These are phyloP conservation scores for Rallus limicola DNA, from an alignment of 2,113 vertebrate genomes.

Conservation along the genomic window DNA sequence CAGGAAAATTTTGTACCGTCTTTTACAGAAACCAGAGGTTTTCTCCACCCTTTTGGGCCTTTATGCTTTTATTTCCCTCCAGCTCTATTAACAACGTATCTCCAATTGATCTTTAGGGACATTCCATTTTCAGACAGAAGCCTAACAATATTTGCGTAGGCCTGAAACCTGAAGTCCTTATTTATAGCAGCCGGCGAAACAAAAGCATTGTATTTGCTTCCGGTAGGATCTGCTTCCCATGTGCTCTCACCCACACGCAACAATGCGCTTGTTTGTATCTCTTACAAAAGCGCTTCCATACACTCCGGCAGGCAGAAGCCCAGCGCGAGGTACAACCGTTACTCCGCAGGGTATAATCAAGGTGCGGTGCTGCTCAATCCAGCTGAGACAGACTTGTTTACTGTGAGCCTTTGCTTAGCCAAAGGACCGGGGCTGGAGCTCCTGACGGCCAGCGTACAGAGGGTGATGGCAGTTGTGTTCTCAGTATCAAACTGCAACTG, in stretches of 20 bases:
- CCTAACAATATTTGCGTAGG: background rate
- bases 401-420: accelerated
- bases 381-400: background rate
- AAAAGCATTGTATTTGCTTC: background rate
- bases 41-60: background rate
- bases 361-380: background rate
- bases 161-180: background rate
- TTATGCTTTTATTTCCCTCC: background rate
- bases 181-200: background rate
- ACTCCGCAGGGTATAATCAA: background rate
- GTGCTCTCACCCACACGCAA: background rate
- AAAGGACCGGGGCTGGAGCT: background rate
- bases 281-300: background rate
- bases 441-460: background rate
- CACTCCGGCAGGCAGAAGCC: background rate
- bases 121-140: background rate
- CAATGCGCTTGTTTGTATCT: background rate
- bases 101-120: accelerated
- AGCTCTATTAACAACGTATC: background rate
- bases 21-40: background rate
- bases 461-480: accelerated
- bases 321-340: accelerated
- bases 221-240: background rate
- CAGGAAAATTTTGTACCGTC: background rate
- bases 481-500: background rate